Conservation (phyloP, 2,888 invertebrate species). For the Thymelicus acteon region DNA sequence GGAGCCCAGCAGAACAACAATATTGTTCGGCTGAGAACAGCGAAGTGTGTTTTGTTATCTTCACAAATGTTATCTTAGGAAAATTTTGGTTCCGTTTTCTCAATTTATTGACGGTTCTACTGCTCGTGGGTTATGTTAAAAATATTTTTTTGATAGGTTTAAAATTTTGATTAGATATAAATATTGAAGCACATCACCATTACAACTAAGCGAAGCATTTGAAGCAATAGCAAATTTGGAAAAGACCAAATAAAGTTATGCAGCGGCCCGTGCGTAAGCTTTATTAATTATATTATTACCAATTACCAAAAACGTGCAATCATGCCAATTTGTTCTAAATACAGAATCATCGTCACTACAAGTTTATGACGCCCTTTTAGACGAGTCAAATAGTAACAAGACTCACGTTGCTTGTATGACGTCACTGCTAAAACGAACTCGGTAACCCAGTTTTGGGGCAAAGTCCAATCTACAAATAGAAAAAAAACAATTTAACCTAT, state of each 20-base stretch:
- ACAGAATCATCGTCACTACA: constrained; percentile 58
- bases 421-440: constrained; percentile 82
- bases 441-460: constrained; percentile 82
- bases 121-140: too few relatives aligned
- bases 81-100: too few relatives aligned
- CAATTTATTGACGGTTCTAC: too few relatives aligned
- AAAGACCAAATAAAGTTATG: not conserved
- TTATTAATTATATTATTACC: not conserved
- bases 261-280: not conserved
- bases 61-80: too few relatives aligned
- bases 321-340: constrained; percentile 43
- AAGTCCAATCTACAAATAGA: constrained; percentile 85
- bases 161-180: not conserved
- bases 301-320: not conserved
- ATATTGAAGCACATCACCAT: not conserved
- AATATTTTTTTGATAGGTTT: too few relatives aligned
- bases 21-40: too few relatives aligned
- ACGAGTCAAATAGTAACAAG: constrained; percentile 51
- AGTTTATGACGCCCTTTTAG: constrained; percentile 53
- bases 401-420: constrained; percentile 83
- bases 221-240: constrained; percentile 1
- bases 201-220: not conserved
- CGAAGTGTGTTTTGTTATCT: too few relatives aligned
- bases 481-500: constrained; percentile 50
- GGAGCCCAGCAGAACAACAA: too few relatives aligned